Evolutionary conservation across 1,140 invertebrate genomes (phyloP).

Genomic region (Tetramorium parvispinum): DNA sequence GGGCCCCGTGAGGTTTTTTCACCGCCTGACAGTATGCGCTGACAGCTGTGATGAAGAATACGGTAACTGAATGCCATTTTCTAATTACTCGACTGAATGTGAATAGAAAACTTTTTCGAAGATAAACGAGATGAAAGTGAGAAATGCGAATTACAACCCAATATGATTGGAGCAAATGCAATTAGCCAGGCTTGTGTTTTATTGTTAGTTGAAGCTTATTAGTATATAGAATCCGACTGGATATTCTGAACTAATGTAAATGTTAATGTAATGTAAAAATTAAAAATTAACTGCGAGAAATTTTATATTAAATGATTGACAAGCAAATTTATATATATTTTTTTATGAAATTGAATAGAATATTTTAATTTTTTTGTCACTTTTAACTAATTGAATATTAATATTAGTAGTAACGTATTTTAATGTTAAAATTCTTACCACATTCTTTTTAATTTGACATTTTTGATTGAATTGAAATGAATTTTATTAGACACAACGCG

Average conservation of each 20-base stretch:
- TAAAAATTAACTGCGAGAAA: background rate
- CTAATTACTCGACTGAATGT: background rate
- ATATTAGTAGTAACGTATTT: background rate
- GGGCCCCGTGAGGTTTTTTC: background rate
- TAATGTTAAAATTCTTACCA: background rate
- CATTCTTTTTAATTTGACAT: background rate
- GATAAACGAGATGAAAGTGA: background rate
- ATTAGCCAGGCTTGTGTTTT: background rate
- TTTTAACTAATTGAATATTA: constrained; percentile 2
- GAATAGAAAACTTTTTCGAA: background rate
- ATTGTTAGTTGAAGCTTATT: background rate
- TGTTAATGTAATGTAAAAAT: background rate
- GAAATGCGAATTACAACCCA: background rate
- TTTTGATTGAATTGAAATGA: background rate
- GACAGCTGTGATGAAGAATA: background rate
- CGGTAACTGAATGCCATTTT: background rate
- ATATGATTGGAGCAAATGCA: background rate
- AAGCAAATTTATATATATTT: constrained; percentile 2
- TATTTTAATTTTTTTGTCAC: background rate
- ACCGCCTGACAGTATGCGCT: background rate
- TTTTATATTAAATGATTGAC: background rate
- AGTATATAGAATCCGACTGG: background rate
- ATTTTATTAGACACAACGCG: background rate
- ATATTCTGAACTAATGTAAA: background rate
- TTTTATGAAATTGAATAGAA: background rate